Base-by-base conservation (phyloP, 2,113 vertebrate genomes). In the Struthidea cinerea region DNA sequence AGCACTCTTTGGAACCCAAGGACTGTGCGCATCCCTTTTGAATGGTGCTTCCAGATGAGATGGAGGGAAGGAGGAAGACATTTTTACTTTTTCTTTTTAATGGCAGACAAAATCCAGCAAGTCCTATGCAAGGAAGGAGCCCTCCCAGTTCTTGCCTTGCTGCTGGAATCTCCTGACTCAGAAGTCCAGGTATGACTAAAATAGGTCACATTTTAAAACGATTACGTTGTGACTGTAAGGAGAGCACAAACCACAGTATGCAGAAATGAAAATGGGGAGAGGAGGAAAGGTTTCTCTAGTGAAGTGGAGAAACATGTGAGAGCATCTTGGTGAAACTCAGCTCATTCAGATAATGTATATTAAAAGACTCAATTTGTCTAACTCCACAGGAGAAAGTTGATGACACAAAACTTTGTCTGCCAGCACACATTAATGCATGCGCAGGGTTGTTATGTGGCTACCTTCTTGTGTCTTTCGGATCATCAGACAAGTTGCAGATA, bases 141-240 rank as follows among this genome's bases (percentile, higher is more conserved):
- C 27, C 79, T 98, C 49, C 98, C 98, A 47, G 92, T 99, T 52
- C 87, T 98, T 90, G 93, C 95, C 21, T 93, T 97, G 60, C 96
- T 98, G 42, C 95, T 98, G 91, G 98, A 98, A 96, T 98, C 98
- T 80, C 90, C 98, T 70, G 97, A 98, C 88, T 95, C 98, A 81
- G 97, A 98, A 95, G 97, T 98, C 20, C 98, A 98, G 98, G 98
- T 98, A 97, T 16, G 64, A 39, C 35, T 89, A 50, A 80, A 53
- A 41, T 49, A 84, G 78, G 16, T 61, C 60, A 70, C 21, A 33
- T 46, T 84, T 90, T 94, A 76, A 74, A 94, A 41, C 18, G 26
- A 21, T 50, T 52, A 35, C 41, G 32, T 24, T 2, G 13, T 32
- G 70, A 52, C 32, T 55, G 8, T 32, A 73, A 76, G 59, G 32